These are phyloP conservation scores for Chamaetylas fuelleborni DNA, from an alignment of 2,113 vertebrate species.

Conservation along the genomic window DNA sequence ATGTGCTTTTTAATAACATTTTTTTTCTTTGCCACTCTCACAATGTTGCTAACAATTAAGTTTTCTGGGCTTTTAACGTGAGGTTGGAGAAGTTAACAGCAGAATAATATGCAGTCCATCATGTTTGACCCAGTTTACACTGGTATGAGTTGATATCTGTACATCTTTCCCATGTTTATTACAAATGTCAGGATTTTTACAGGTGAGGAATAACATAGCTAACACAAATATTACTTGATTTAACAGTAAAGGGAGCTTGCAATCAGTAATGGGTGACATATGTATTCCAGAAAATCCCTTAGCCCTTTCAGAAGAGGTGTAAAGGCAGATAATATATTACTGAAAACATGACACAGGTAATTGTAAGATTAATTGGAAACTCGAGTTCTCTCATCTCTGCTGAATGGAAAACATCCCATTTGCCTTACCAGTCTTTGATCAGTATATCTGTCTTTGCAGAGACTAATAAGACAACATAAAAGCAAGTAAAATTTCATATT, in stretches of 20 bases:
- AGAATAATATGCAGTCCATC: background rate
- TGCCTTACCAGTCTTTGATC: background rate
- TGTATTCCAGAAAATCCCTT: background rate
- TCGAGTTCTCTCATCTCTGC: background rate
- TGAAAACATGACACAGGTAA: background rate
- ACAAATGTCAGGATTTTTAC: background rate
- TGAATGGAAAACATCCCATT: background rate
- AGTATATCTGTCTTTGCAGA: background rate
- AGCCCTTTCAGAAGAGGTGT: background rate
- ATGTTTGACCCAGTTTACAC: background rate
- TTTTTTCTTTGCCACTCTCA: background rate
- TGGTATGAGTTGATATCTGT: background rate
- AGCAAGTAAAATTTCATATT: background rate
- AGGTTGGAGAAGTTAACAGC: background rate
- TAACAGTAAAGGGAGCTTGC: background rate
- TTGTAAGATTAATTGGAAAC: slow-evolving; percentile 13
- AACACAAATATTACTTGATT: background rate
- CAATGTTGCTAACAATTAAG: background rate
- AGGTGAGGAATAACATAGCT: background rate
- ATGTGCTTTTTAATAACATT: background rate
- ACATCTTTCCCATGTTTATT: background rate
- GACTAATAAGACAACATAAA: background rate
- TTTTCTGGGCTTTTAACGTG: background rate
- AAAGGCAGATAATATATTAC: background rate
- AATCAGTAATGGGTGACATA: background rate